Percentiles rank a stretch among this genome's conserved stretches.
Evolutionary conservation across 2,113 vertebrate genomes (phyloP).

Genomic region (Pelusios castaneus): DNA sequence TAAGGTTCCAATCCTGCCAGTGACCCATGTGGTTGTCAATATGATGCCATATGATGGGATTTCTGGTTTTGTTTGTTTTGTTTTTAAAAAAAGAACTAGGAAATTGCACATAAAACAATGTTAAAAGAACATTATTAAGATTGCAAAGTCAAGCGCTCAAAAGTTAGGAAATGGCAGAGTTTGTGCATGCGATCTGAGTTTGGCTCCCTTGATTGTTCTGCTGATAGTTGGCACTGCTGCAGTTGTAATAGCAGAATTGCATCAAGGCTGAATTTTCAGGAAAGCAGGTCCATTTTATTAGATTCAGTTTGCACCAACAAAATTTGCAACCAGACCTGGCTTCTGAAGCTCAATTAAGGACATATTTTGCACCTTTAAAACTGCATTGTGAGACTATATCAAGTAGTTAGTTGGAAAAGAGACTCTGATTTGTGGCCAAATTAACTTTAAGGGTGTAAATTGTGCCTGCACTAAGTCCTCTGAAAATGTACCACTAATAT

Average conservation of each 20-base stretch:
- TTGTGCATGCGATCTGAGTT: background rate
- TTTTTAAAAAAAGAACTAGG: background rate
- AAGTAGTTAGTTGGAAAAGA: background rate
- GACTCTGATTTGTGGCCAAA: background rate
- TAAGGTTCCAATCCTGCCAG: no score
- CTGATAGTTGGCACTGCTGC: background rate
- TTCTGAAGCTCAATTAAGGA: background rate
- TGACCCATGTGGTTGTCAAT: background rate
- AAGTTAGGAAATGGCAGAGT: background rate
- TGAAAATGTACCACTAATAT: background rate
- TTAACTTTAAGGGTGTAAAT: background rate
- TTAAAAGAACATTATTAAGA: background rate
- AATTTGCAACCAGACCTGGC: background rate
- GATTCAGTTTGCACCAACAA: background rate
- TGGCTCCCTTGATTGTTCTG: background rate
- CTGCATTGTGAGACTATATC: background rate
- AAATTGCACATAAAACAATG: background rate
- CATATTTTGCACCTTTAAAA: background rate
- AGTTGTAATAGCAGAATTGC: background rate
- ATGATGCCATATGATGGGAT: background rate
- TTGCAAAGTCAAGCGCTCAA: background rate
- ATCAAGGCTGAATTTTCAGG: background rate
- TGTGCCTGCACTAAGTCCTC: background rate
- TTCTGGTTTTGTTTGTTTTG: background rate
- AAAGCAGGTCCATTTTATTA: background rate